These are phyloP conservation scores for Caenorhabditis wallacei DNA, from an alignment of 2,888 invertebrate genomes.

Conservation along the genomic window DNA sequence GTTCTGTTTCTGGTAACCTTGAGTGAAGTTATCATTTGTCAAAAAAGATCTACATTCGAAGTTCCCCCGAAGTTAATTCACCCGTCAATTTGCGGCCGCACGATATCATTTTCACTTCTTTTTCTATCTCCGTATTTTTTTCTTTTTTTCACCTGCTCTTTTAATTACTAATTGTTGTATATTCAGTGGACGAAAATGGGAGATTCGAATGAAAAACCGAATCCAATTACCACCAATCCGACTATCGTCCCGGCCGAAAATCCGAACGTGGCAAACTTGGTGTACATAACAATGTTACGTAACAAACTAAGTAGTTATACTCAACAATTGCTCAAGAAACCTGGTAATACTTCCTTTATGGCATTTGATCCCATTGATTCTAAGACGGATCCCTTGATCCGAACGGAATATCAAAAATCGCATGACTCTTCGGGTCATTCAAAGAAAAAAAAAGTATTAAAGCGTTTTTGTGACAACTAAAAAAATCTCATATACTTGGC, in stretches of 20 bases:
- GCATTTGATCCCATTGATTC: neutral
- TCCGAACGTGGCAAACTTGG: constrained; percentile 36
- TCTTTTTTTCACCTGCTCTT: neutral
- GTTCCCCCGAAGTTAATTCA: constrained; percentile 32
- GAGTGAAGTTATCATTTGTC: constrained; percentile 57
- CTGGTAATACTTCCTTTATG: constrained; percentile 18
- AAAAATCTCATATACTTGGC: constrained; percentile 30
- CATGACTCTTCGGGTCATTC: constrained; percentile 31
- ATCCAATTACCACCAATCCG: neutral
- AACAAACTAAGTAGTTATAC: constrained; percentile 35
- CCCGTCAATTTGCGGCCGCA: neutral
- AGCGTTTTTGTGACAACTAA: constrained; percentile 46
- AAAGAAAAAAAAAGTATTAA: constrained; percentile 36
- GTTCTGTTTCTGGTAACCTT: constrained; percentile 46
- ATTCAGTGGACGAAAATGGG: constrained; percentile 39
- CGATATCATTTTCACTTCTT: constrained; percentile 28
- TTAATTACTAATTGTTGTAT: neutral
- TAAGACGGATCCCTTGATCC: neutral
- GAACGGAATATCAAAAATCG: constrained; percentile 2
- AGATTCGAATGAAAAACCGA: neutral
- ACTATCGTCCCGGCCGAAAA: neutral
- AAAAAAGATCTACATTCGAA: constrained; percentile 48
- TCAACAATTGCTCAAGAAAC: neutral
- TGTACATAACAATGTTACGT: constrained; percentile 33
- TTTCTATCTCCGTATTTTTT: neutral